Percentiles rank a stretch among this genome's conserved stretches.
Conservation (phyloP, 2,797 vertebrate species). For the Remorina albescens region DNA sequence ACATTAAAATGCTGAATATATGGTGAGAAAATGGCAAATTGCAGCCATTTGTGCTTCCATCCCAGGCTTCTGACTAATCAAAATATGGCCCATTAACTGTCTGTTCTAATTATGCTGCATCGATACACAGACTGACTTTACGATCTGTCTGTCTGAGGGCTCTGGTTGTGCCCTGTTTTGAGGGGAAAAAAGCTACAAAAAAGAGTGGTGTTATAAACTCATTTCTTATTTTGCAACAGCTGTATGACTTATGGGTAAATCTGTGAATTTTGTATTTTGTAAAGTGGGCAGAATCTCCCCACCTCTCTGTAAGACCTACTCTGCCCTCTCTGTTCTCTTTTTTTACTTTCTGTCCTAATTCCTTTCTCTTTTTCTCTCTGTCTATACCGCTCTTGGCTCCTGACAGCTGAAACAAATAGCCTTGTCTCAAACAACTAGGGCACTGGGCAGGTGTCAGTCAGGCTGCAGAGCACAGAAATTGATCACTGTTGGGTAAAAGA, state of each 20-base stretch:
- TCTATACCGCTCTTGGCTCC: slow-evolving; percentile 37
- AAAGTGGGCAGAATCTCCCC: slow-evolving; percentile 14
- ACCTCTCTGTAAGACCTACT: not conserved
- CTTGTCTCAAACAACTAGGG: slow-evolving; percentile 50
- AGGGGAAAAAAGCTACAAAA: not conserved
- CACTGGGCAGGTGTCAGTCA: slow-evolving; percentile 69
- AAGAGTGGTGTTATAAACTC: not conserved
- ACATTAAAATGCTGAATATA: slow-evolving; percentile 59
- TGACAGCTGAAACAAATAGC: slow-evolving; percentile 73
- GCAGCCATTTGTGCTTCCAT: slow-evolving; percentile 44
- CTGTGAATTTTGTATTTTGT: slow-evolving; percentile 18
- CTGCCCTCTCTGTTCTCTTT: slow-evolving; percentile 4
- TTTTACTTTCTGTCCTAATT: slow-evolving; percentile 28
- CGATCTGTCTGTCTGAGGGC: slow-evolving; percentile 34
- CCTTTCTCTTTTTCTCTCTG: slow-evolving; percentile 7
- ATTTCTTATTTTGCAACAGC: slow-evolving; percentile 1
- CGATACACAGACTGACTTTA: slow-evolving; percentile 37
- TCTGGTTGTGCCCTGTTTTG: slow-evolving; percentile 13
- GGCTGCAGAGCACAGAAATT: slow-evolving; percentile 45
- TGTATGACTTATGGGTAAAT: slow-evolving; percentile 9
- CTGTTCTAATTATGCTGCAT: slow-evolving; percentile 65
- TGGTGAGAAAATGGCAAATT: slow-evolving; percentile 50
- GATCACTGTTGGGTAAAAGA: slow-evolving; percentile 54
- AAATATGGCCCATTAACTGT: slow-evolving; percentile 58
- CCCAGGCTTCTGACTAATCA: slow-evolving; percentile 64